Percentiles rank a stretch among this genome's conserved stretches.
Evolutionary conservation across 2,888 invertebrate species (phyloP).

Genomic region (Unio pictorum): DNA sequence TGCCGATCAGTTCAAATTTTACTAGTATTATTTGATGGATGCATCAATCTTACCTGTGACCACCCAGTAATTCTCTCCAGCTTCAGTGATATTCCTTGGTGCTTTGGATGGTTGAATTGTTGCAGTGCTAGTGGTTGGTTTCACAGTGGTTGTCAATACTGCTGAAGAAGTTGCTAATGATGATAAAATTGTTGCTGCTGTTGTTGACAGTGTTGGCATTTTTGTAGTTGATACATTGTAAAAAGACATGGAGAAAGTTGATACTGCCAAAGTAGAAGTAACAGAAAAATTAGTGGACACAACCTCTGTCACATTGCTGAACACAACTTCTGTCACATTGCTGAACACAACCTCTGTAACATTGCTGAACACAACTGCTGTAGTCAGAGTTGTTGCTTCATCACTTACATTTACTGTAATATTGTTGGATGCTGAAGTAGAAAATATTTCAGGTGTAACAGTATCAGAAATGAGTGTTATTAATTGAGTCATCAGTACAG

Average conservation of each 20-base stretch:
- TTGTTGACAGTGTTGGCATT: too few relatives aligned
- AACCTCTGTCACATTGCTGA: neutral
- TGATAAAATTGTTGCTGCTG: too few relatives aligned
- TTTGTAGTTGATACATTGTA: too few relatives aligned
- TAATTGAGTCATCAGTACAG: too few relatives aligned
- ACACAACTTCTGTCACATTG: neutral
- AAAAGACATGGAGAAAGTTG: too few relatives aligned
- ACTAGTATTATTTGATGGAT: too few relatives aligned
- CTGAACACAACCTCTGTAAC: neutral
- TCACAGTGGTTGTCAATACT: too few relatives aligned
- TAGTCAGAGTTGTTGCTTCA: neutral
- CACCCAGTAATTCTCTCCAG: conserved; percentile 31
- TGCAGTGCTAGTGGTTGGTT: conserved; percentile 8
- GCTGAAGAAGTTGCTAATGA: too few relatives aligned
- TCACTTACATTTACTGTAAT: neutral
- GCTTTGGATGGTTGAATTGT: conserved; percentile 14
- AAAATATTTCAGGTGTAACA: neutral
- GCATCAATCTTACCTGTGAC: conserved; percentile 33
- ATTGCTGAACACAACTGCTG: neutral
- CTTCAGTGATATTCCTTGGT: conserved; percentile 23
- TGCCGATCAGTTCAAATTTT: too few relatives aligned
- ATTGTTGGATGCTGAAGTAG: neutral
- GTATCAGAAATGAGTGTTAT: neutral
- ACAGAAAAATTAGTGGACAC: neutral
- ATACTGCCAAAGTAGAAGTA: neutral